Evolutionary conservation across 64 coral and sea anemone species (phyloP).

Genomic region (Pachyseris speciosa): DNA sequence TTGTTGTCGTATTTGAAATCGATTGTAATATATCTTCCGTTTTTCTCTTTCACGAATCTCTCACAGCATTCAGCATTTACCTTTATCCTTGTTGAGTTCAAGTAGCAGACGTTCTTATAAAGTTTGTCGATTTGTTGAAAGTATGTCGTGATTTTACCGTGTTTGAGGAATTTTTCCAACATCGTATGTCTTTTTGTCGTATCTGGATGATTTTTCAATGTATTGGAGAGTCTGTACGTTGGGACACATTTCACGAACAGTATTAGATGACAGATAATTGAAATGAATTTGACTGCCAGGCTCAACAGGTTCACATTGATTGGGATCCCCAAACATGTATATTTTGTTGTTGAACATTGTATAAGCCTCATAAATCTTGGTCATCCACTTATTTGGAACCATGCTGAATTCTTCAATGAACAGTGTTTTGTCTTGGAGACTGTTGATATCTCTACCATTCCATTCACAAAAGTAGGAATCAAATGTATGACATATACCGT

Average conservation of each 20-base stretch:
- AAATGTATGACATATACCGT: conserved; percentile 31
- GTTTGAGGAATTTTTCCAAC: conserved; percentile 1
- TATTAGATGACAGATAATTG: neutral
- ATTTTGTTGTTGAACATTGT: neutral
- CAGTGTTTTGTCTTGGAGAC: neutral
- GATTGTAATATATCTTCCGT: neutral
- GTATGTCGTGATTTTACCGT: conserved; percentile 19
- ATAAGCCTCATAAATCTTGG: neutral
- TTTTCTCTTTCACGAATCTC: neutral
- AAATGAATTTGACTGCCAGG: neutral
- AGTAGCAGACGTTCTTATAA: conserved; percentile 30
- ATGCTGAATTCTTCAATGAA: neutral
- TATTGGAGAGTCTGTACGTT: neutral
- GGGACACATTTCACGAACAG: neutral
- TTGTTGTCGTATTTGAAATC: conserved; percentile 23
- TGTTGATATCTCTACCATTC: neutral
- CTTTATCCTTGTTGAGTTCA: conserved; percentile 11
- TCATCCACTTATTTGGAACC: neutral
- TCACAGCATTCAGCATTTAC: conserved; percentile 17
- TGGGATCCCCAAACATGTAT: neutral
- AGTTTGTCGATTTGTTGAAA: conserved; percentile 11
- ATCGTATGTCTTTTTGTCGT: conserved; percentile 4
- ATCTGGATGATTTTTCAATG: conserved; percentile 28
- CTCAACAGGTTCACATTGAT: conserved; percentile 25
- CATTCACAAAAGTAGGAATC: conserved; percentile 36